Evolutionary conservation across 2,888 invertebrate genomes (phyloP).

Genomic region (Macrosiphum euphorbiae): DNA sequence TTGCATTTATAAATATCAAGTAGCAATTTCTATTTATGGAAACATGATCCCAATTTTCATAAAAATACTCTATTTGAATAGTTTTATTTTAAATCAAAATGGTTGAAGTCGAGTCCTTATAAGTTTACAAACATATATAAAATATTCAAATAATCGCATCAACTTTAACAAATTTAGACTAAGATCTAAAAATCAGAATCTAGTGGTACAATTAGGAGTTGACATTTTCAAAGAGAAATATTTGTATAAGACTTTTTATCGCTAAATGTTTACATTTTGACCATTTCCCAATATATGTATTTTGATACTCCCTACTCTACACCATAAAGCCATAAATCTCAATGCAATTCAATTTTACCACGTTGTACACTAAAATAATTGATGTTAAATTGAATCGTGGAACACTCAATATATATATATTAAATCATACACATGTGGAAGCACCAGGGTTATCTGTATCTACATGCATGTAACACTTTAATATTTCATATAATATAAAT

Average conservation of each 20-base stretch:
- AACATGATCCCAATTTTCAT: background rate
- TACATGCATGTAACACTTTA: too few species aligned
- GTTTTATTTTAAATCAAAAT: background rate
- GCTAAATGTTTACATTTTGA: background rate
- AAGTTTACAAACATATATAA: background rate
- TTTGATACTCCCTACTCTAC: background rate
- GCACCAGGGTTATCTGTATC: too few species aligned
- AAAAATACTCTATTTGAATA: background rate
- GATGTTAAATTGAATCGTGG: background rate
- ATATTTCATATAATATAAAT: too few species aligned
- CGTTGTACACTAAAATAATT: background rate
- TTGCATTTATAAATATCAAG: background rate
- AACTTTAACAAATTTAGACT: background rate
- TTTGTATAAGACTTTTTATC: background rate
- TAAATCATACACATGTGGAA: too few species aligned
- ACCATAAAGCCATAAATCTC: background rate
- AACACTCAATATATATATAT: background rate
- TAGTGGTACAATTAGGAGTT: background rate
- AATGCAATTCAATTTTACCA: background rate
- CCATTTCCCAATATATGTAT: background rate
- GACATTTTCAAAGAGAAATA: background rate
- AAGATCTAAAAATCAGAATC: background rate
- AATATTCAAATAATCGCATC: background rate
- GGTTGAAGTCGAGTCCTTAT: background rate
- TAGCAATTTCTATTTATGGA: background rate